Evolutionary conservation across 2,113 vertebrate genomes (phyloP), one percentile per base, ranked within the genome.

Genomic region (Oreochromis spilurus): DNA sequence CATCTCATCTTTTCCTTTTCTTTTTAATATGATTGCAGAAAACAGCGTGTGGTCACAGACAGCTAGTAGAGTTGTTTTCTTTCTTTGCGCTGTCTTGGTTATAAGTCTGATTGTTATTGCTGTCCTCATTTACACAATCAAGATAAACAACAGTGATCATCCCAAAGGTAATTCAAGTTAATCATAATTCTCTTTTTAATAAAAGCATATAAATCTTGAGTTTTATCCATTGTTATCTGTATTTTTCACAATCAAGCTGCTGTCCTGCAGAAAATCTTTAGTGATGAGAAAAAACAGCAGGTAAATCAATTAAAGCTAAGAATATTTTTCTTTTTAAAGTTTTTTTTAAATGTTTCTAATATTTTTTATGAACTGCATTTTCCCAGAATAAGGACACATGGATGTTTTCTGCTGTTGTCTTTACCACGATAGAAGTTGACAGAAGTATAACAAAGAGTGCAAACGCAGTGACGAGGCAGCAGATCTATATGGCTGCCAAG

Each of bases 71-170:
- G 29, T 29, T 58, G 0, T 62, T 62, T 34, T 34, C 58, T 62
- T 34, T 0, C 29, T 17, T 0, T 60, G 5, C 8, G 0, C 58
- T 11, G 29, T 34, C 29, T 0, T 62, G 58, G 29, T 62, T 62
- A 11, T 62, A 0, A 19, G 16, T 34, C 16, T 62, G 29, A 34
- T 11, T 34, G 58, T 62, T 62, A 62, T 2, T 34, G 29, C 58
- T 62, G 16, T 34, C 29, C 29, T 62, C 58, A 34, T 62, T 31
- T 62, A 62, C 2, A 62, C 58, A 19, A 34, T 62, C 29, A 62
- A 34, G 29, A 10, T 10, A 34, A 62, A 62, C 58, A 62, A 34
- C 58, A 34, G 29, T 11, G 16, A 62, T 34, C 58, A 62, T 19
- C 9, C 29, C 29, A 34, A 62, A 62, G 29, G 58, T 62, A 34